Conservation (phyloP, 2,797 vertebrate species). For the Myotis findleyi region DNA sequence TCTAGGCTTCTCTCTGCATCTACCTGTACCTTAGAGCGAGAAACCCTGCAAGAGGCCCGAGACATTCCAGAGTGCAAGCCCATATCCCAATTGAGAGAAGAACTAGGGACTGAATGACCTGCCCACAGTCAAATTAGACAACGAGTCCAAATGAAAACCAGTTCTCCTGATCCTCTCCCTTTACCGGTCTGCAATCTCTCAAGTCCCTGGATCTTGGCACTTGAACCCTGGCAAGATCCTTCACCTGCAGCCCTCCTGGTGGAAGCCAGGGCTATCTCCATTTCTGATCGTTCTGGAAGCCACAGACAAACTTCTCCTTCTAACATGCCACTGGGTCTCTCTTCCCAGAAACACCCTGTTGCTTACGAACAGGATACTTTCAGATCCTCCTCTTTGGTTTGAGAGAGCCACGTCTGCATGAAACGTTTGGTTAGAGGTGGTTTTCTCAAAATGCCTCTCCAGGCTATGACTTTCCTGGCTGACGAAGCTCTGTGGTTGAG, state of each 20-base stretch:
- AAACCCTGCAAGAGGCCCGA: slow-evolving; percentile 27
- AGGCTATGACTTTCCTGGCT: slow-evolving; percentile 34
- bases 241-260: background rate
- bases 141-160: background rate
- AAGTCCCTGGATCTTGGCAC: background rate
- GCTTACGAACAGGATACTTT: slow-evolving; percentile 58
- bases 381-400: slow-evolving; percentile 52
- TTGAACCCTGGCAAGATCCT: background rate
- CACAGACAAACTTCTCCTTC: slow-evolving; percentile 51
- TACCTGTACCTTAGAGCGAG: slow-evolving; percentile 55
- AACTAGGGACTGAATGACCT: slow-evolving; percentile 3
- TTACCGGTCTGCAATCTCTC: background rate
- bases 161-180: background rate
- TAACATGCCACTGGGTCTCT: background rate
- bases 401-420: background rate
- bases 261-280: background rate
- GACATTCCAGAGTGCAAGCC: slow-evolving; percentile 19
- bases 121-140: background rate
- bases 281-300: slow-evolving; percentile 37
- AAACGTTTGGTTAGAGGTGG: slow-evolving; percentile 40
- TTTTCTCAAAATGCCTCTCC: slow-evolving; percentile 63
- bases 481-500: background rate
- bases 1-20: slow-evolving; percentile 70
- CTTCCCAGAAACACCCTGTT: slow-evolving; percentile 37
- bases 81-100: background rate